Evolutionary conservation across 2,888 invertebrate species (phyloP).

Genomic region (Micoletzkya japonica): DNA sequence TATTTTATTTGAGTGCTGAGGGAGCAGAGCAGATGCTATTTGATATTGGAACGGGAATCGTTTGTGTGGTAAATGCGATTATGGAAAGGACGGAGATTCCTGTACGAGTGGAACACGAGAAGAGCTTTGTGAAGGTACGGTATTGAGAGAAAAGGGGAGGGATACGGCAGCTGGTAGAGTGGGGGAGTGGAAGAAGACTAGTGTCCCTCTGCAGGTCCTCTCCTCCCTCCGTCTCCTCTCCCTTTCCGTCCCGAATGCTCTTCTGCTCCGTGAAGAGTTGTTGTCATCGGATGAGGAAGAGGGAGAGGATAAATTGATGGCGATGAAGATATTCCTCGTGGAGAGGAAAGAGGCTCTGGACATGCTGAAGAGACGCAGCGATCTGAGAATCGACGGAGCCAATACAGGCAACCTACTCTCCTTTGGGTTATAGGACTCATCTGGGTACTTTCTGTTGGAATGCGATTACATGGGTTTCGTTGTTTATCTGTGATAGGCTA

Average conservation of each 20-base stretch:
- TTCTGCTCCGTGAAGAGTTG: conserved; percentile 24
- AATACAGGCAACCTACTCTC: too few species aligned
- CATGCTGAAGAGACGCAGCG: conserved; percentile 5
- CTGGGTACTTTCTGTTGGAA: too few species aligned
- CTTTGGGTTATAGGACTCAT: too few species aligned
- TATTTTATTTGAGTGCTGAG: conserved; percentile 4
- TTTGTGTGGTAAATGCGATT: conserved; percentile 16
- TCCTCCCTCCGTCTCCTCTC: conserved; percentile 23
- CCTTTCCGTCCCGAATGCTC: conserved; percentile 25
- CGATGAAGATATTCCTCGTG: conserved; percentile 21
- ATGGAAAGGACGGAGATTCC: conserved; percentile 8
- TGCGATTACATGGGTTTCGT: too few species aligned
- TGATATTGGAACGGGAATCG: conserved; percentile 10
- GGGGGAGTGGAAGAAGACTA: neutral
- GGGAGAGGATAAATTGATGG: conserved; percentile 25
- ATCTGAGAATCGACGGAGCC: too few species aligned
- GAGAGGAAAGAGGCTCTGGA: conserved; percentile 3
- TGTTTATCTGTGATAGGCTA: too few species aligned
- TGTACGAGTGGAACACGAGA: conserved; percentile 22
- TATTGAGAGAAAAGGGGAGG: neutral
- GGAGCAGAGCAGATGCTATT: conserved; percentile 27
- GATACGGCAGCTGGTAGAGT: neutral
- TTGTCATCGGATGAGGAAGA: conserved; percentile 14
- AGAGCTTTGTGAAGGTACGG: conserved; percentile 16
- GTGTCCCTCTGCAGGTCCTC: conserved; percentile 1